Base-by-base conservation (phyloP, 1,140 invertebrate species). In the Drosophila trapezifrons region DNA sequence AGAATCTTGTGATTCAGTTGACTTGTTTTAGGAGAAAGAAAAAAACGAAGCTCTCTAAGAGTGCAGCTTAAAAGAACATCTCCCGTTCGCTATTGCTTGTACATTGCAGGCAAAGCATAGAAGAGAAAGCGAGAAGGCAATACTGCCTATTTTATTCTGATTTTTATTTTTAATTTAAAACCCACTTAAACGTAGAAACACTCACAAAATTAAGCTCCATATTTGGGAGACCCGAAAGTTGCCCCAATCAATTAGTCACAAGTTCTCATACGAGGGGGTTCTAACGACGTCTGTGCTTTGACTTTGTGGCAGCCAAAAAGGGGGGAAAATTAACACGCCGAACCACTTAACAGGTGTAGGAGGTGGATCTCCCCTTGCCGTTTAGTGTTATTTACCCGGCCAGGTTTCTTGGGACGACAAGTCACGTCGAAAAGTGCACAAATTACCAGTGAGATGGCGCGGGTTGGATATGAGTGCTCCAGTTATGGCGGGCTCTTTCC, bases 241-340 rank as follows among this genome's bases (percentile, higher is more conserved):
- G 55, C 37, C 49, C 79, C 78, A 81, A 80, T 77, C 73, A 82
- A 82, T 82, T 82, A 81, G 63, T 73, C 66, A 74, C 59, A 65
- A 59, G 49, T 81, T 51, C 40, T 12, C 43, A 67, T 60, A 69
- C 73, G 60, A 49, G 55, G 20, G 20, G 35, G 40, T 40, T 56
- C 58, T 66, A 74, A 77, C 27, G 63, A 57, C 63, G 60, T 10
- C 46, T 80, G 55, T 69, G 66, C 71, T 76, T 81, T 80, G 62
- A 67, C 78, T 81, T 80, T 75, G 47, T 46, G 52, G 18, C 46
- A 20, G 52, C 22, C 20, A 27, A 55, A 57, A 32, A 12, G 4
- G 13, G 5, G 17, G 25, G 42, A 10, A 43, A 27, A 29, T 55
- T 42, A 17, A 55, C 49, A 55, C 25, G 17, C 5, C 22, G n/a